Evolutionary conservation across 2,113 vertebrate genomes (phyloP).

Genomic region (Vulpes vulpes): DNA sequence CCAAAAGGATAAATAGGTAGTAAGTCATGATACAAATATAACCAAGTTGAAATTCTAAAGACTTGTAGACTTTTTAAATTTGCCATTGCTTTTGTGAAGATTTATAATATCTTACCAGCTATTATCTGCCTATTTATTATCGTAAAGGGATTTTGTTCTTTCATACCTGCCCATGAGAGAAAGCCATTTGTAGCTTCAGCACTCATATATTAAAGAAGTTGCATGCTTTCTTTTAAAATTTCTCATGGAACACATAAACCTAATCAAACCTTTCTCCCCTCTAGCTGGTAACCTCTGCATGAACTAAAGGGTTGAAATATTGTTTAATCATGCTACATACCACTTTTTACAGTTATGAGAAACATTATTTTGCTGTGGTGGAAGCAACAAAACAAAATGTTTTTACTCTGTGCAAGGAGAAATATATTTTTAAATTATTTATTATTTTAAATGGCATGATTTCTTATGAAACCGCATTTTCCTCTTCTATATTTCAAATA

Average conservation of each 20-base stretch:
- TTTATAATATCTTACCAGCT: conserved; percentile 75
- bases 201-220: conserved; percentile 85
- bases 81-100: conserved; percentile 69
- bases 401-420: conserved; percentile 70
- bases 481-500: conserved; percentile 42
- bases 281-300: conserved; percentile 90
- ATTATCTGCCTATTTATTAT: conserved; percentile 81
- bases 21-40: conserved; percentile 15
- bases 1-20: neutral
- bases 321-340: conserved; percentile 90
- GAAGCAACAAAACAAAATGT: conserved; percentile 86
- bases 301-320: conserved; percentile 93
- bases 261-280: conserved; percentile 92
- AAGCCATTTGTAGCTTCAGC: conserved; percentile 84
- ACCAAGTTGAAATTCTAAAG: conserved; percentile 64
- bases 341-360: conserved; percentile 86
- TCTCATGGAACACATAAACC: conserved; percentile 90
- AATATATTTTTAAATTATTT: conserved; percentile 75
- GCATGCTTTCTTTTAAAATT: conserved; percentile 88
- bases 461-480: conserved; percentile 62
- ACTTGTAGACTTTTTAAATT: conserved; percentile 69
- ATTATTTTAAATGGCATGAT: conserved; percentile 48
- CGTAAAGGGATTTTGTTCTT: conserved; percentile 82
- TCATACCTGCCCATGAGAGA: conserved; percentile 79
- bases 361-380: conserved; percentile 86